phyloP scores from a whole-genome alignment of 1,140 invertebrate genomes.

The Drosophila melanogaster region DNA sequence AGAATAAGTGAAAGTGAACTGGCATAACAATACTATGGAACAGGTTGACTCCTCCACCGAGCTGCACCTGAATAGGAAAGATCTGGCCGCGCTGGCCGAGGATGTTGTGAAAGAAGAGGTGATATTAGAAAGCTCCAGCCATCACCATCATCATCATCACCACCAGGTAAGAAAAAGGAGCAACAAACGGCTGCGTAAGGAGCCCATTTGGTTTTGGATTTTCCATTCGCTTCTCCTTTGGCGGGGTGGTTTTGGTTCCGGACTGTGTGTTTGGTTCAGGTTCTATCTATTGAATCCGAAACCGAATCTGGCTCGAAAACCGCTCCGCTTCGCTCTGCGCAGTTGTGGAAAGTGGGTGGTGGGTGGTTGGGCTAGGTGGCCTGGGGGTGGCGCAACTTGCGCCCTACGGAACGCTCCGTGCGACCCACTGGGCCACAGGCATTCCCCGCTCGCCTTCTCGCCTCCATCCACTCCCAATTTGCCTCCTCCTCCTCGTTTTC shows the following conservation, averaged over 20 bases:
- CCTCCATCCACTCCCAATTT: conserved; percentile 12
- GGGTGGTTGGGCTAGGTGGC: conserved; percentile 36
- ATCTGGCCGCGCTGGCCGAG: conserved; percentile 72
- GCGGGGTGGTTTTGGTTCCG: conserved; percentile 61
- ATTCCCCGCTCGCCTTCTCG: conserved; percentile 19
- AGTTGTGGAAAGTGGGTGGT: conserved; percentile 61
- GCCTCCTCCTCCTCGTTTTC: too few species aligned
- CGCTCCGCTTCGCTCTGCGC: conserved; percentile 52
- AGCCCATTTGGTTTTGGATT: conserved; percentile 28
- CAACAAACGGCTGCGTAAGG: conserved; percentile 37
- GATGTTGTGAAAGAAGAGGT: conserved; percentile 84
- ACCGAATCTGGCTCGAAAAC: conserved; percentile 34
- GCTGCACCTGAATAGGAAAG: conserved; percentile 83
- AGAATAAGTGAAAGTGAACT: conserved; percentile 63
- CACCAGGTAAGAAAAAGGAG: conserved; percentile 77
- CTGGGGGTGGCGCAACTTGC: conserved; percentile 66
- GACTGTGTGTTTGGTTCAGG: conserved; percentile 12
- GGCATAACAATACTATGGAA: conserved; percentile 75
- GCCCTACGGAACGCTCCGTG: conserved; percentile 57
- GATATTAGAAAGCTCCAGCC: conserved; percentile 74
- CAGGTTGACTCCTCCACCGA: conserved; percentile 81
- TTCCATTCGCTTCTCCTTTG: conserved; percentile 41
- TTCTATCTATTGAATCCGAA: conserved; percentile 16
- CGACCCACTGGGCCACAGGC: conserved; percentile 53
- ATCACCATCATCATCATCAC: conserved; percentile 49